These are phyloP conservation scores for Priocnemis perturbator DNA, from an alignment of 2,888 invertebrate species.

Conservation along the genomic window DNA sequence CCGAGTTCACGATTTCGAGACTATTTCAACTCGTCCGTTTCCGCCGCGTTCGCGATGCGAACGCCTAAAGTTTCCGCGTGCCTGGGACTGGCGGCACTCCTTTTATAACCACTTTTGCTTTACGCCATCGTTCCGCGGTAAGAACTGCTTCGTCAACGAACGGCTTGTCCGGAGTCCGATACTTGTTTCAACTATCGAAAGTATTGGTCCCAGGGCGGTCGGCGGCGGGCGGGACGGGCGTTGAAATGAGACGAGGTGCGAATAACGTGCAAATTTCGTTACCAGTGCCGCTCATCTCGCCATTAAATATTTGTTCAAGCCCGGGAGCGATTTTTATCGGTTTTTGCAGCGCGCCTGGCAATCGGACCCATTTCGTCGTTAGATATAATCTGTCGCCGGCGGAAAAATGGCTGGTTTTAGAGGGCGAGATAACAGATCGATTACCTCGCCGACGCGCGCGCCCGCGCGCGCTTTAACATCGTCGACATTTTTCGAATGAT, in stretches of 20 bases:
- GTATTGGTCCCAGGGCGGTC: no score
- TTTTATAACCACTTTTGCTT: slow-evolving; percentile 44
- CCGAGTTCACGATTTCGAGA: no score
- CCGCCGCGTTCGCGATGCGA: slow-evolving; percentile 23
- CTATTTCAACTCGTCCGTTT: no score
- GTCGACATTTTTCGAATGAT: no score
- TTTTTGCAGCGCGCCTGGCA: neutral
- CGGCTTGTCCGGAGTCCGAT: neutral
- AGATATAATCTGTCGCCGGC: slow-evolving; percentile 2
- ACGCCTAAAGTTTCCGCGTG: slow-evolving; percentile 31
- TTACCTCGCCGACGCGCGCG: no score
- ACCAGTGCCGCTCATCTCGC: neutral
- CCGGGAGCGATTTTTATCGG: slow-evolving; percentile 6
- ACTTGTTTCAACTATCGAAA: no score
- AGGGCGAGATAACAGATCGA: no score
- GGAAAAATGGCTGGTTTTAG: no score
- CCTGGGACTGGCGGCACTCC: slow-evolving; percentile 26
- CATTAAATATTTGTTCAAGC: neutral
- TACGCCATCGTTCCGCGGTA: slow-evolving; percentile 36
- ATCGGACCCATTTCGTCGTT: neutral
- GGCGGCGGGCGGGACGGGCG: no score
- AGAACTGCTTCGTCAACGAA: slow-evolving; percentile 38
- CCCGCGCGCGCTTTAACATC: no score
- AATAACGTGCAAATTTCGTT: neutral
- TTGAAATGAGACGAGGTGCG: no score